These are phyloP conservation scores for Elephas maximus DNA, from an alignment of 2,113 vertebrate species.

Conservation along the genomic window DNA sequence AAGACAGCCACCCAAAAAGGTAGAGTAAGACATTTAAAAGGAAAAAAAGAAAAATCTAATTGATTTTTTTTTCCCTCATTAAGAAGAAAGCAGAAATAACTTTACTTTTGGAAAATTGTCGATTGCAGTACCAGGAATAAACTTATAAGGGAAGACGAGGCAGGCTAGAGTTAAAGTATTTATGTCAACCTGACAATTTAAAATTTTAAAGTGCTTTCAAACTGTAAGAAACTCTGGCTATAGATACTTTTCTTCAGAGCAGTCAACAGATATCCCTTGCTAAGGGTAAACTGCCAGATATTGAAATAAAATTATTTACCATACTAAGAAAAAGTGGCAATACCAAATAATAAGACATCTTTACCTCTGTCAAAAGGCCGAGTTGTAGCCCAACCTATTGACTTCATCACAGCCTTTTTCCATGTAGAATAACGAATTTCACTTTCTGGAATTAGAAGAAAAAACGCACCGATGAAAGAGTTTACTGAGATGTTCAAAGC, in stretches of 20 bases:
- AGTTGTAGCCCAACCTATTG: slow-evolving; percentile 96
- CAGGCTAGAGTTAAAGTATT: slow-evolving; percentile 1
- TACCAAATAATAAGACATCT: slow-evolving; percentile 47
- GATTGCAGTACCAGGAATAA: slow-evolving; percentile 47
- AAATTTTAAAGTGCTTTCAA: slow-evolving; percentile 68
- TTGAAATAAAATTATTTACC: slow-evolving; percentile 22
- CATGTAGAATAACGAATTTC: slow-evolving; percentile 96
- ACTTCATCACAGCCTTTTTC: slow-evolving; percentile 97
- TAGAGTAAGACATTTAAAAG: not conserved
- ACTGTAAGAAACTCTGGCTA: slow-evolving; percentile 41
- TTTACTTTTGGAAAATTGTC: slow-evolving; percentile 72
- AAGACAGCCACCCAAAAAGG: slow-evolving; percentile 78
- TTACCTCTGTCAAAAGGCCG: slow-evolving; percentile 88
- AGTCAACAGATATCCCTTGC: not conserved
- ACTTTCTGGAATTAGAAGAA: slow-evolving; percentile 92
- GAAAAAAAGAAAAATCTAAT: not conserved
- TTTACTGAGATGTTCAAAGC: slow-evolving; percentile 3
- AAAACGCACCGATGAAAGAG: slow-evolving; percentile 29
- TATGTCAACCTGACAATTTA: slow-evolving; percentile 44
- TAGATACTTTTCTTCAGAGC: slow-evolving; percentile 40
- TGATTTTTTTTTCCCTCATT: slow-evolving; percentile 73
- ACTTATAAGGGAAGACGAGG: slow-evolving; percentile 43
- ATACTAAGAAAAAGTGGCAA: slow-evolving; percentile 18
- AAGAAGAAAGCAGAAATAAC: slow-evolving; percentile 68
- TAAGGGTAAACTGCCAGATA: slow-evolving; percentile 58